Conservation (phyloP, 2,797 vertebrate species). For the Dendrocincla tyrannina region DNA sequence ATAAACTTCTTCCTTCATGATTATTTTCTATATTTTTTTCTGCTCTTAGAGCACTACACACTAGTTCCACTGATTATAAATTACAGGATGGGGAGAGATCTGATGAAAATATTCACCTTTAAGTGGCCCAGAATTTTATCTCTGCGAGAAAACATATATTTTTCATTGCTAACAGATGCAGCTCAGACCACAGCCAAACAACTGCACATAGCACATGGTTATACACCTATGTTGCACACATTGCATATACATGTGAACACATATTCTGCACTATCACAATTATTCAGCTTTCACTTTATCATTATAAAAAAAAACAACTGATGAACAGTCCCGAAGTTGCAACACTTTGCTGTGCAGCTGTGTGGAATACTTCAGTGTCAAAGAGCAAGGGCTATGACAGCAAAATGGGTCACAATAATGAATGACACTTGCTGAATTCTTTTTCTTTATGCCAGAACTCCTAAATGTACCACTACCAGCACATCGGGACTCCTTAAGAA, state of each 20-base stretch:
- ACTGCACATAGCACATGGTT: background rate
- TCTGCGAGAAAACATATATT: slow-evolving; percentile 71
- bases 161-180: slow-evolving; percentile 79
- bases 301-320: background rate
- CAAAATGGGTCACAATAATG: background rate
- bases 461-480: background rate
- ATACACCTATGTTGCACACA: background rate
- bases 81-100: slow-evolving; percentile 51
- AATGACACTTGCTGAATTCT: background rate
- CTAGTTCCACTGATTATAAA: slow-evolving; percentile 65
- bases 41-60: background rate
- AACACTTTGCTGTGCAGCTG: background rate
- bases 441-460: background rate
- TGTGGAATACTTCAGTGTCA: background rate
- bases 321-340: slow-evolving; percentile 11
- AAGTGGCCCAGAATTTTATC: slow-evolving; percentile 69
- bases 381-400: background rate
- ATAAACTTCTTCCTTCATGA: slow-evolving; percentile 19
- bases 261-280: background rate
- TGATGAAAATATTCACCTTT: slow-evolving; percentile 60
- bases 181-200: slow-evolving; percentile 35
- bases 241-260: background rate
- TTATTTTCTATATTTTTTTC: slow-evolving; percentile 65
- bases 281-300: background rate
- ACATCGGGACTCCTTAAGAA: background rate